Conservation (phyloP, 2,797 vertebrate genomes). For the Brachymystax lenok region DNA sequence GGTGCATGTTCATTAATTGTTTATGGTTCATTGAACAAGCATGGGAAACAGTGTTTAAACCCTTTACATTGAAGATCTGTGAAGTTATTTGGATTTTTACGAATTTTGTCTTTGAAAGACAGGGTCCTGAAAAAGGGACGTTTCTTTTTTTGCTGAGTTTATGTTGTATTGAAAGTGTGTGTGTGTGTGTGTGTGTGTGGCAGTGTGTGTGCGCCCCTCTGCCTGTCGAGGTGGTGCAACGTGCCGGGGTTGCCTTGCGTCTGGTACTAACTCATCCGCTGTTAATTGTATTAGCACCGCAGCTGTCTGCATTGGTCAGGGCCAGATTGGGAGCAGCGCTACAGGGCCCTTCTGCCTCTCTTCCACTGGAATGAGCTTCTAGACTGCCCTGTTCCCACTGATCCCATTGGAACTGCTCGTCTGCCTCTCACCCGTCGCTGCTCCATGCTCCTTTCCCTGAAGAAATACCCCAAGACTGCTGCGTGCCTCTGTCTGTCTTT, state of each 20-base stretch:
- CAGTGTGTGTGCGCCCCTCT: slow-evolving; percentile 25
- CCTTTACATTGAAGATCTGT: too few species aligned
- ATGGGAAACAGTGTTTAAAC: too few species aligned
- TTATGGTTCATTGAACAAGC: too few species aligned
- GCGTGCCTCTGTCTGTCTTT: slow-evolving; percentile 30
- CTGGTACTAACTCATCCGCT: slow-evolving; percentile 96
- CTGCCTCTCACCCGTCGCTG: slow-evolving; percentile 27
- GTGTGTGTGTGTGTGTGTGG: slow-evolving; percentile 17
- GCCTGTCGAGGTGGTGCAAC: neutral
- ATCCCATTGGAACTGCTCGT: slow-evolving; percentile 66
- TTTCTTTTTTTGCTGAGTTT: too few species aligned
- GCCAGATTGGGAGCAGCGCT: slow-evolving; percentile 92
- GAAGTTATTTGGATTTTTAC: neutral
- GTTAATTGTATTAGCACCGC: slow-evolving; percentile 95
- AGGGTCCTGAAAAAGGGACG: too few species aligned
- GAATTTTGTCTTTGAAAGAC: too few species aligned
- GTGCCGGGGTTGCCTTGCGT: slow-evolving; percentile 75
- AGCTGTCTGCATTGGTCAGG: slow-evolving; percentile 87
- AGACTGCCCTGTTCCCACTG: slow-evolving; percentile 80
- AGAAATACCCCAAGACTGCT: neutral
- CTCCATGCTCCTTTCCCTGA: neutral
- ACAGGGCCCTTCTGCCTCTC: slow-evolving; percentile 90
- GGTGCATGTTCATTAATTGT: too few species aligned
- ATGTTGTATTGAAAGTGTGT: slow-evolving; percentile 16
- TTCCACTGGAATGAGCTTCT: slow-evolving; percentile 89